Conservation (phyloP, 2,797 vertebrate genomes). For the Lagodon rhomboides region DNA sequence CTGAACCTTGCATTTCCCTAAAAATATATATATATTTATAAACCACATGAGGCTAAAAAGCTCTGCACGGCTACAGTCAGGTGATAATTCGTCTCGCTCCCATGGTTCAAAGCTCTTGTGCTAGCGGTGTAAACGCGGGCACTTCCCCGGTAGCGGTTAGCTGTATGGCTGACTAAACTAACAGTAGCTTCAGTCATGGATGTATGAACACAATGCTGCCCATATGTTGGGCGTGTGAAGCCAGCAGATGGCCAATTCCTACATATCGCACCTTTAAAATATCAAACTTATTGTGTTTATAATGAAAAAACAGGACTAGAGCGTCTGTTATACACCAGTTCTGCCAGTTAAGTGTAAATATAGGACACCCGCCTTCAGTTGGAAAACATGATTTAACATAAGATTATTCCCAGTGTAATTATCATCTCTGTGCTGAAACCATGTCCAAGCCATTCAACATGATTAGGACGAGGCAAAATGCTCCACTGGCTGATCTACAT, state of each 20-base stretch:
- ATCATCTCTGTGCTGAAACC: constrained; percentile 33
- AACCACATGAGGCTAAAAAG: neutral
- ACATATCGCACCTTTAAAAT: neutral
- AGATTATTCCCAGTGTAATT: constrained; percentile 20
- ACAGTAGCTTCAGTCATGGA: too few relatives aligned
- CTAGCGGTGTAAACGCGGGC: too few relatives aligned
- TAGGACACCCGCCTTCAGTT: constrained; percentile 11
- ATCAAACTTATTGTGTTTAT: neutral
- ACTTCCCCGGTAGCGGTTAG: too few relatives aligned
- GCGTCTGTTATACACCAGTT: neutral
- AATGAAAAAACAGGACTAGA: neutral
- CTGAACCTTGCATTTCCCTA: neutral
- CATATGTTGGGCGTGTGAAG: too few relatives aligned
- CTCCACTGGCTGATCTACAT: constrained; percentile 40
- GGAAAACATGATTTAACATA: constrained; percentile 30
- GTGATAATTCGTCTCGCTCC: neutral
- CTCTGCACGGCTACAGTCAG: neutral
- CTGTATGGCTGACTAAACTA: too few relatives aligned
- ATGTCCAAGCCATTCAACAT: constrained; percentile 43
- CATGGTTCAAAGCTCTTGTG: too few relatives aligned
- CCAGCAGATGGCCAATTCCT: too few relatives aligned
- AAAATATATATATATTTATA: neutral
- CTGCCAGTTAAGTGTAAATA: constrained; percentile 21
- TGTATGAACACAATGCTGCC: too few relatives aligned
- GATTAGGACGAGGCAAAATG: constrained; percentile 42